Conservation (phyloP, 2,113 vertebrate species). For the Alligator sinensis region DNA sequence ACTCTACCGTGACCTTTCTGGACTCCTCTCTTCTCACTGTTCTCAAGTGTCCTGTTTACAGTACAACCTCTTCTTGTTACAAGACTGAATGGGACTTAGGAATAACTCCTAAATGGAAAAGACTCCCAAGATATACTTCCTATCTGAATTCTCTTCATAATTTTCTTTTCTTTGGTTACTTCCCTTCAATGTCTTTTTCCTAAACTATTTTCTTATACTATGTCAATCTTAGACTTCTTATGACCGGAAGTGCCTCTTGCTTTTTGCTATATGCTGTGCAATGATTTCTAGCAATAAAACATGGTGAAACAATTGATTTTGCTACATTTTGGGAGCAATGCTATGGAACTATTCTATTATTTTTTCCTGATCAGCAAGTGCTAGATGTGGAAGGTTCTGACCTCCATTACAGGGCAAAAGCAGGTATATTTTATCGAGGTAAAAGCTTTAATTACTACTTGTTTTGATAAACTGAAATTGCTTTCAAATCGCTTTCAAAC, state of each 20-base stretch:
- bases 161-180: background rate
- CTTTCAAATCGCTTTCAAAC: constrained; percentile 5
- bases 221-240: background rate
- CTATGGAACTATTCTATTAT: background rate
- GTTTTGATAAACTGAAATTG: background rate
- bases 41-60: background rate
- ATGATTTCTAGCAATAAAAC: background rate
- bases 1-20: background rate
- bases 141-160: background rate
- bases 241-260: background rate
- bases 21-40: no score
- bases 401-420: background rate
- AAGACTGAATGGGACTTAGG: background rate
- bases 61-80: background rate
- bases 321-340: no score
- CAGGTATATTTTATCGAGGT: background rate
- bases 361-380: background rate
- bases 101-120: background rate
- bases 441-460: constrained; percentile 3
- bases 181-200: background rate
- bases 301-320: background rate
- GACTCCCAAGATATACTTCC: background rate
- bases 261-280: background rate
- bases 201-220: background rate
- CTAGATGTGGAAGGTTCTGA: background rate